Base-by-base conservation (phyloP, 2,888 invertebrate genomes). In the Pseudococcus longispinus region DNA sequence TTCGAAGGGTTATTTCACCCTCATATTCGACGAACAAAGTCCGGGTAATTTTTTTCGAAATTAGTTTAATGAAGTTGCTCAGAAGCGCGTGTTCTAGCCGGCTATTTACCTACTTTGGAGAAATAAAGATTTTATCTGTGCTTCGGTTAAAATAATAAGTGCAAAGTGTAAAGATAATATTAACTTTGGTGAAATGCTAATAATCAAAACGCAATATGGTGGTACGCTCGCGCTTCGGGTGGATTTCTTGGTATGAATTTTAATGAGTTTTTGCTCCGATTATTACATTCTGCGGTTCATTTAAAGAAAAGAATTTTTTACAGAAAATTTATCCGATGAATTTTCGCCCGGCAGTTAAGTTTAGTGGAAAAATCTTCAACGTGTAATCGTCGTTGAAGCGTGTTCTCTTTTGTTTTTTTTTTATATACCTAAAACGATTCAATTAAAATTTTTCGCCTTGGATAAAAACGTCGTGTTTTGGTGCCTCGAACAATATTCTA, bases 111-210 rank as follows among this genome's bases (percentile, higher is more conserved):
- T 37, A 37, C 20, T 70, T 70, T 29, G 6, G 15, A 70, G 18
- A 70, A 29, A 26, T 29, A 29, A 70, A 29, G 70, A 70, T 70
- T 29, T 70, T 29, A 70, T 70, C 70, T 6, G 29, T 29, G 26
- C 15, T 70, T 29, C 15, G 26, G 70, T 70, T 70, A 29, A 70
- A 70, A 70, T 70, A 70, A 70, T 70, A 70, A 70, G 70, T 70
- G 29, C 26, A 18, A 70, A 29, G 70, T 29, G 60, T 60, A 60
- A 60, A 60, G 60, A 60, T 60, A 60, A 60, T 23, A 70, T 70
- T 29, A 70, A 70, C 15, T 70, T 70, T 70, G 29, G 15, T 20
- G 70, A 70, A 60, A 70, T 70, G 70, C 18, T 29, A 29, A 29
- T 70, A 70, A 29, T 70, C 70, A 29, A 70, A 70, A 29, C 15